Conservation (phyloP, 2,797 vertebrate genomes). For the Buphagus erythrorhynchus region DNA sequence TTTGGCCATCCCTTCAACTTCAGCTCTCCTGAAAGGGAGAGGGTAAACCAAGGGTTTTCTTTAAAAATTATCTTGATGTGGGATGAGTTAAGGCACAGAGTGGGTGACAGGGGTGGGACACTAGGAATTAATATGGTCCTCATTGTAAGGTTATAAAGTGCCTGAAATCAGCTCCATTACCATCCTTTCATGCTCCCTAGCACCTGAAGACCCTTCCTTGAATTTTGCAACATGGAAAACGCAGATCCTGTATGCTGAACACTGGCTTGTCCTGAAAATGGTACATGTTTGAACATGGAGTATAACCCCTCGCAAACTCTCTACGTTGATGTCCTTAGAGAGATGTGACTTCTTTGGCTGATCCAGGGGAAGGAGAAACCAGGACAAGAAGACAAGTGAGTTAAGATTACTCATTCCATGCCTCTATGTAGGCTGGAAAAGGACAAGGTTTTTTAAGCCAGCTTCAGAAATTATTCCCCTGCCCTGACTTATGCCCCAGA, state of each 20-base stretch:
- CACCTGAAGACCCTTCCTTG: not conserved
- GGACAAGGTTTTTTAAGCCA: not conserved
- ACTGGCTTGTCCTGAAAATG: not conserved
- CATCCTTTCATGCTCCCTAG: not conserved
- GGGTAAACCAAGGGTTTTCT: not conserved
- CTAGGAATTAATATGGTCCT: not conserved
- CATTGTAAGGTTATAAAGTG: too few species aligned
- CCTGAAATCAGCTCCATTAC: not conserved
- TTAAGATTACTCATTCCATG: not conserved
- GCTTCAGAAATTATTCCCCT: not conserved
- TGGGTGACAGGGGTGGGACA: not conserved
- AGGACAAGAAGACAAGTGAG: not conserved
- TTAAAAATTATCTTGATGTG: not conserved
- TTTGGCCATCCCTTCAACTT: not conserved
- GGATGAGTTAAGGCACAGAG: not conserved
- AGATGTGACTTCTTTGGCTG: not conserved
- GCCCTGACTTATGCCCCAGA: not conserved
- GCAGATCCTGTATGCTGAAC: not conserved
- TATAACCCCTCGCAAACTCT: not conserved
- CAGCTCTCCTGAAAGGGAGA: not conserved
- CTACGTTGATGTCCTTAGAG: rapidly evolving
- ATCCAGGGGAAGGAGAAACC: not conserved
- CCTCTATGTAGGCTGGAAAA: not conserved
- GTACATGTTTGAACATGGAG: rapidly evolving
- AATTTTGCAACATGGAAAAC: not conserved